Percentiles rank a stretch among this genome's conserved stretches.
phyloP scores from a whole-genome alignment of 2,113 vertebrate species.

The Malurus cyaneus region DNA sequence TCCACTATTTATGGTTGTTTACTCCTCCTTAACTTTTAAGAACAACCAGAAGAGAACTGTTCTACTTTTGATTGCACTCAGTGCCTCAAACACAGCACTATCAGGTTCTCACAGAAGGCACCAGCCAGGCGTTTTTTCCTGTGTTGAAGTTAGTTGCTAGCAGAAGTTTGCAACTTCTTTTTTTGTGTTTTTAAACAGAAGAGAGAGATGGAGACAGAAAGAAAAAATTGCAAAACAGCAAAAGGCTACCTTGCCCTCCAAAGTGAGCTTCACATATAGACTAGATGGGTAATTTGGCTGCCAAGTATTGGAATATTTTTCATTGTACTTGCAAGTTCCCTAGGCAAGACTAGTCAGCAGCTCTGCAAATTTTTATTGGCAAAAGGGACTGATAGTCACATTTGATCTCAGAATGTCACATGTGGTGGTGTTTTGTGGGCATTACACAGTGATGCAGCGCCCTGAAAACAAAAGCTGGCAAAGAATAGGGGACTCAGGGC shows the following conservation, averaged over 20 bases:
- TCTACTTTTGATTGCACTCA: not conserved
- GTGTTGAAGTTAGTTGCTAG: not conserved
- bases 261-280: not conserved
- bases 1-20: not conserved
- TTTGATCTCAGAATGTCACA: not conserved
- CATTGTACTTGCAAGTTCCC: not conserved
- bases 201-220: not conserved
- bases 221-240: not conserved
- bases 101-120: not conserved
- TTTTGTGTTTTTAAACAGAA: not conserved
- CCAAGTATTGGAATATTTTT: not conserved
- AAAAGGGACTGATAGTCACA: not conserved
- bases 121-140: not conserved
- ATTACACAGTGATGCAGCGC: not conserved
- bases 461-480: not conserved
- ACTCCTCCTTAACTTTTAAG: not conserved
- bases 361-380: not conserved
- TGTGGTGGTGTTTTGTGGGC: fast-evolving
- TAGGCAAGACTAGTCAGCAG: not conserved
- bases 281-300: not conserved
- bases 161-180: not conserved
- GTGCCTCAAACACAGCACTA: not conserved
- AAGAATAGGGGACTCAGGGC: not conserved
- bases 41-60: not conserved
- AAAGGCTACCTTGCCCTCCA: not conserved